phyloP scores from a whole-genome alignment of 1,140 invertebrate genomes.

The Drosophila rufa region DNA sequence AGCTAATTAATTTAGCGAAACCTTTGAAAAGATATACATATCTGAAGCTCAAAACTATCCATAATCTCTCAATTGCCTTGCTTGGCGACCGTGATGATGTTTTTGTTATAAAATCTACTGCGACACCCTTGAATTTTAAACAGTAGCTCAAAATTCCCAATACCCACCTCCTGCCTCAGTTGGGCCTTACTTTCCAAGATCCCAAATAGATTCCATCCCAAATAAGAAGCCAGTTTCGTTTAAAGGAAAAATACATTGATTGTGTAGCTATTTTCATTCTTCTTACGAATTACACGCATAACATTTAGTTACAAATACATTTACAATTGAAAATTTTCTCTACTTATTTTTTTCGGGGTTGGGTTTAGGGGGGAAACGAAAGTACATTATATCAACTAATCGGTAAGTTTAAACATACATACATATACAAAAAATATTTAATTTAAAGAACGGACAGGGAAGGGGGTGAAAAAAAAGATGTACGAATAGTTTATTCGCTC shows the following conservation, averaged over 20 bases:
- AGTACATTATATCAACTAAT: conserved; percentile 62
- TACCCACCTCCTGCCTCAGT: too few relatives aligned
- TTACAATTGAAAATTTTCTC: conserved; percentile 80
- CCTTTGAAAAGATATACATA: too few relatives aligned
- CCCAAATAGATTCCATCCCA: too few relatives aligned
- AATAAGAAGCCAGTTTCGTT: conserved; percentile 23
- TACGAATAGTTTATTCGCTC: conserved; percentile 44
- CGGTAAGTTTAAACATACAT: conserved; percentile 62
- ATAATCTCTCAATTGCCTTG: too few relatives aligned
- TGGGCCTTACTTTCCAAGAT: too few relatives aligned
- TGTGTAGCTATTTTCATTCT: conserved; percentile 73
- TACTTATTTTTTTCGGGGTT: conserved; percentile 44
- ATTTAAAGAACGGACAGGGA: conserved; percentile 22
- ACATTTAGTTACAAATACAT: conserved; percentile 83
- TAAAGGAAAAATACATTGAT: conserved; percentile 84
- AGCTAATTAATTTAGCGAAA: too few relatives aligned
- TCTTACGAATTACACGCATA: conserved; percentile 79
- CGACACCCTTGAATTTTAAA: too few relatives aligned
- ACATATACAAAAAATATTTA: conserved; percentile 52
- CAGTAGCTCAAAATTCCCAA: too few relatives aligned
- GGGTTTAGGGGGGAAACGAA: conserved; percentile 31
- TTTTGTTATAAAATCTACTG: too few relatives aligned
- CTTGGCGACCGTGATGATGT: too few relatives aligned
- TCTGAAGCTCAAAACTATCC: too few relatives aligned
- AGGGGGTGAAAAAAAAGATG: conserved; percentile 17